Conservation (phyloP, 2,888 invertebrate species). For the Volucella inflata region DNA sequence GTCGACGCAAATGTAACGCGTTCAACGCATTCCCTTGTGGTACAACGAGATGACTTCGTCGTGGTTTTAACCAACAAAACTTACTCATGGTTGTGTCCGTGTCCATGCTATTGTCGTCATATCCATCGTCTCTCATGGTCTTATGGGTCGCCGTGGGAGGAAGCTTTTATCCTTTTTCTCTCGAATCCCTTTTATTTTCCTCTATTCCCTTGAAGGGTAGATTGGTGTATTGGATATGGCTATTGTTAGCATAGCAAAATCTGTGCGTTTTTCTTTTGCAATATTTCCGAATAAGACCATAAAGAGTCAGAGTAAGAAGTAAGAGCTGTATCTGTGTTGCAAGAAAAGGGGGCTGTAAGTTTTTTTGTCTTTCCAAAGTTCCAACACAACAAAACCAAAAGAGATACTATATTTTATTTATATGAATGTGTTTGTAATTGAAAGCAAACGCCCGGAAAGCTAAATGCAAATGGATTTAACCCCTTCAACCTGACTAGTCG, state of each 20-base stretch:
- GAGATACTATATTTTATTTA: constrained; percentile 42
- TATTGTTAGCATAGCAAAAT: constrained; percentile 18
- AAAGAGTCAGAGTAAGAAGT: constrained; percentile 6
- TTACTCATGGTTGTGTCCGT: constrained; percentile 34
- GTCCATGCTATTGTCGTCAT: not conserved
- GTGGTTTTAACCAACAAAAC: constrained; percentile 38
- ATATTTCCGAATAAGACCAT: constrained; percentile 13
- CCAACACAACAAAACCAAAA: no score
- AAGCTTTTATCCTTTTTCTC: constrained; percentile 64
- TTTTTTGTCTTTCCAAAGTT: constrained; percentile 16
- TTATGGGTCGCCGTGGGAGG: constrained; percentile 15
- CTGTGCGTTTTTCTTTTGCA: constrained; percentile 37
- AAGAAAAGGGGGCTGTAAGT: constrained; percentile 37
- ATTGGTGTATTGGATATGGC: not conserved
- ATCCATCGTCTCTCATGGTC: constrained; percentile 45
- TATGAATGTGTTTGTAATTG: constrained; percentile 72
- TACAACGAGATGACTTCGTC: constrained; percentile 48
- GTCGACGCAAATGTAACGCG: constrained; percentile 24
- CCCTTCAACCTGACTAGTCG: constrained; percentile 59
- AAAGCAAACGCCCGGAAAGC: constrained; percentile 74
- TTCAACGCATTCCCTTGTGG: constrained; percentile 32
- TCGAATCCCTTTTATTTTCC: constrained; percentile 31
- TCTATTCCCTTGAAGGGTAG: constrained; percentile 38
- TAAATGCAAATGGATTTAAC: constrained; percentile 59
- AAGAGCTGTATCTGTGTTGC: constrained; percentile 34